A percentile compares a stretch with the other conserved stretches of the same genome.
phyloP scores from a whole-genome alignment of 2,797 vertebrate genomes.

The Geotrypetes seraphini region DNA sequence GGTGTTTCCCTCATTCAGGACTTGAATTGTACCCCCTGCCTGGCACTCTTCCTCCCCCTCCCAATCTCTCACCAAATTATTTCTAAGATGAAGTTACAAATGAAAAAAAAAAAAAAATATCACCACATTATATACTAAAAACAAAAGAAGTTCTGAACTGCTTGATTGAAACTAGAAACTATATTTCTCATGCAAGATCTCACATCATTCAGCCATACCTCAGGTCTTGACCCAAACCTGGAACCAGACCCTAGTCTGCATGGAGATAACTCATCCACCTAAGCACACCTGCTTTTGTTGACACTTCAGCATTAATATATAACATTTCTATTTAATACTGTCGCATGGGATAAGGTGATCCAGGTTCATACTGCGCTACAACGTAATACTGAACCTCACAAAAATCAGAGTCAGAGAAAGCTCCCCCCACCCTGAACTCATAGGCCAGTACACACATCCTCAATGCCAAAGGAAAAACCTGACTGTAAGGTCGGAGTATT shows the following conservation, averaged over 20 bases:
- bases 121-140: conserved; percentile 67
- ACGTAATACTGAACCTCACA: too few relatives aligned
- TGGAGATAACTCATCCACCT: too few relatives aligned
- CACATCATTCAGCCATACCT: conserved; percentile 60
- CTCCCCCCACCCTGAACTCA: not conserved
- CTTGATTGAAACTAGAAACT: conserved; percentile 69
- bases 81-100: conserved; percentile 63
- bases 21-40: too few relatives aligned
- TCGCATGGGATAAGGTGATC: too few relatives aligned
- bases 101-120: conserved; percentile 65
- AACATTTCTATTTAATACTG: too few relatives aligned
- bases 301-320: too few relatives aligned
- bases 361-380: too few relatives aligned
- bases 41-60: conserved; percentile 49
- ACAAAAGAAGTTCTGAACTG: conserved; percentile 58
- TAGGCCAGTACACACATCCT: too few relatives aligned
- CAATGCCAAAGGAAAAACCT: too few relatives aligned
- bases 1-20: conserved; percentile 66
- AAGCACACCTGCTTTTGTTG: too few relatives aligned
- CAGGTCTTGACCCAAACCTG: conserved; percentile 47
- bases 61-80: conserved; percentile 48
- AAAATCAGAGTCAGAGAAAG: too few relatives aligned
- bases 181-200: conserved; percentile 71
- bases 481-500: too few relatives aligned
- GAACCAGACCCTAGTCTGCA: conserved; percentile 23